phyloP scores from a whole-genome alignment of 1,140 invertebrate species.

The Propsilocerus akamusi region DNA sequence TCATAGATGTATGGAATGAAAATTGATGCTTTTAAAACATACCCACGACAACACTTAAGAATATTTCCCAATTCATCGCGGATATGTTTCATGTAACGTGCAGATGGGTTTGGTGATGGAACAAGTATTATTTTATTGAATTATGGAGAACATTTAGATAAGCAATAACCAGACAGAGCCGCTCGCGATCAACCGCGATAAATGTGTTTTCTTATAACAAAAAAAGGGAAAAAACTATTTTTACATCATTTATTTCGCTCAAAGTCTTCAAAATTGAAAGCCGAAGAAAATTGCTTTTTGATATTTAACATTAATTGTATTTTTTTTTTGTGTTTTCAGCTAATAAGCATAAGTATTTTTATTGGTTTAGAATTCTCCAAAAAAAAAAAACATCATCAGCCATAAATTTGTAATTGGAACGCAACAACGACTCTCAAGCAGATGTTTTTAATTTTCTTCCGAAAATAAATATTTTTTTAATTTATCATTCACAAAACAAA shows the following conservation, averaged over 20 bases:
- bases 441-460: slow-evolving; percentile 3
- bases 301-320: too few species aligned
- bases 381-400: not conserved
- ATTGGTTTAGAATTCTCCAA: not conserved
- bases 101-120: too few species aligned
- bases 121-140: not conserved
- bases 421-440: not conserved
- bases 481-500: not conserved
- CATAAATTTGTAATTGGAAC: slow-evolving; percentile 2
- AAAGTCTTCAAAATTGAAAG: not conserved
- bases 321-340: too few species aligned
- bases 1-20: too few species aligned
- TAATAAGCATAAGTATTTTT: not conserved
- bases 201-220: too few species aligned
- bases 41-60: too few species aligned
- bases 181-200: not conserved
- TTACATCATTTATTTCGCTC: not conserved
- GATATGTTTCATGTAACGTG: too few species aligned
- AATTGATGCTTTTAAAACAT: too few species aligned
- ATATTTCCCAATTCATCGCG: too few species aligned
- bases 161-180: not conserved
- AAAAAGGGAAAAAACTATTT: not conserved
- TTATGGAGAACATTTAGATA: not conserved
- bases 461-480: not conserved
- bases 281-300: not conserved